These are phyloP conservation scores for Climacteris rufus DNA, from an alignment of 2,113 vertebrate genomes.

Conservation along the genomic window DNA sequence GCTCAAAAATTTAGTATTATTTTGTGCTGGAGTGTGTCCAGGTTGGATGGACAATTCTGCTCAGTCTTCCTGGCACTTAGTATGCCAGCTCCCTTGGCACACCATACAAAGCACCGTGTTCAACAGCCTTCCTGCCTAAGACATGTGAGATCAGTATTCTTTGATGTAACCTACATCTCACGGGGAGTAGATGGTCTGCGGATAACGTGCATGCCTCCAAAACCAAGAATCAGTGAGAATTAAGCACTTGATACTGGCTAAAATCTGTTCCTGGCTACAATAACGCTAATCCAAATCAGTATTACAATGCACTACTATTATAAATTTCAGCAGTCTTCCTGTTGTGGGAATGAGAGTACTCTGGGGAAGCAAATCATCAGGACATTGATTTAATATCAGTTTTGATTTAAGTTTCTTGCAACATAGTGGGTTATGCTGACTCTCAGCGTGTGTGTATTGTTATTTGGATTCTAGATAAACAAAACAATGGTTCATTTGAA, in stretches of 20 bases:
- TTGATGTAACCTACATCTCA: background rate
- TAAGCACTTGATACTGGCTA: background rate
- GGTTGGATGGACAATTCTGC: background rate
- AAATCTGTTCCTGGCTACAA: background rate
- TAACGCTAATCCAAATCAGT: background rate
- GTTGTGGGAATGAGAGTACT: background rate
- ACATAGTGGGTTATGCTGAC: background rate
- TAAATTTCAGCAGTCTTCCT: background rate
- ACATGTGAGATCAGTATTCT: background rate
- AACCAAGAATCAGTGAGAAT: background rate
- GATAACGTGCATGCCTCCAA: background rate
- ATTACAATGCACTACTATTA: background rate
- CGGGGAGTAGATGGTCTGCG: background rate
- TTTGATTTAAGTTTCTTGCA: constrained; percentile 36
- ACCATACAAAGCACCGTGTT: background rate
- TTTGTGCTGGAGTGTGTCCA: background rate
- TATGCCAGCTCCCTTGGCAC: background rate
- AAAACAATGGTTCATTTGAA: background rate
- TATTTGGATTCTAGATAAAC: background rate
- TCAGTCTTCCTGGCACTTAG: background rate
- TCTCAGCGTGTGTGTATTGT: background rate
- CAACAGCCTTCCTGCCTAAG: background rate
- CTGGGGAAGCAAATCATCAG: constrained; percentile 8
- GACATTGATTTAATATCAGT: constrained; percentile 54
- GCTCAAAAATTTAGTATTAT: background rate